Base-by-base conservation (phyloP, 2,888 invertebrate genomes). In the Drosophila nigritarsus region DNA sequence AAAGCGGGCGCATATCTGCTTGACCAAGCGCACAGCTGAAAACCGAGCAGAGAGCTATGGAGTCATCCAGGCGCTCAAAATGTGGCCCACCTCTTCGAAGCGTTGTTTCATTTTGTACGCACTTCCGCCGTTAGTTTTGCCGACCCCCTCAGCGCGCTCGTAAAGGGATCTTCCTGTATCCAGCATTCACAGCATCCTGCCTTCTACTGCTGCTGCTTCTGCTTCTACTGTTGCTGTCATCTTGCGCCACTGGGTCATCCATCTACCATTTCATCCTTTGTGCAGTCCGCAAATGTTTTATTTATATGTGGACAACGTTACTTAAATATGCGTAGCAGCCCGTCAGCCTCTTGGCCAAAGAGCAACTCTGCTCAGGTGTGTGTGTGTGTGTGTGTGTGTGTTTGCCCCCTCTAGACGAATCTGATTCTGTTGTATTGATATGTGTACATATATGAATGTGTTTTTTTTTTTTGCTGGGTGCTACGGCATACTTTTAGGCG, bases 201-300 rank as follows among this genome's bases (percentile, higher is more conserved):
- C 53, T 24, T 54, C 15, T 34, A 11, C 29, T 50, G 29, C 13
- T 82, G 81, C 15, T 27, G n/a, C 59, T 30, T n/a, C 29, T 40
- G 29, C 54, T 58, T 48, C 56, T 72, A 9, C 62, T 55, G 67
- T 29, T 38, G 70, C 89, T 90, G 90, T 90, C 87, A 90, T 90
- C 87, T 90, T 90, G 82, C 82, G 88, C 89, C 90, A 89, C 67
- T 87, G 88, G 90, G 90, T 90, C 87, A 88, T 88, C 89, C 90
- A 88, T 88, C 87, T 89, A 84, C 77, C 77, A 65, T 80, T 88
- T 86, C 89, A 86, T 80, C 89, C 83, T 88, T 80, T 80, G 87
- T 85, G 85, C 89, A 82, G 82, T 55, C 82, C 89, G 74, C 90
- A 87, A 87, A 87, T 87, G 89, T 87, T 89, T 87, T 87, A 87